Percentiles rank a stretch among this genome's conserved stretches.
Evolutionary conservation across 2,113 vertebrate genomes (phyloP).

Genomic region (Heptranchias perlo): DNA sequence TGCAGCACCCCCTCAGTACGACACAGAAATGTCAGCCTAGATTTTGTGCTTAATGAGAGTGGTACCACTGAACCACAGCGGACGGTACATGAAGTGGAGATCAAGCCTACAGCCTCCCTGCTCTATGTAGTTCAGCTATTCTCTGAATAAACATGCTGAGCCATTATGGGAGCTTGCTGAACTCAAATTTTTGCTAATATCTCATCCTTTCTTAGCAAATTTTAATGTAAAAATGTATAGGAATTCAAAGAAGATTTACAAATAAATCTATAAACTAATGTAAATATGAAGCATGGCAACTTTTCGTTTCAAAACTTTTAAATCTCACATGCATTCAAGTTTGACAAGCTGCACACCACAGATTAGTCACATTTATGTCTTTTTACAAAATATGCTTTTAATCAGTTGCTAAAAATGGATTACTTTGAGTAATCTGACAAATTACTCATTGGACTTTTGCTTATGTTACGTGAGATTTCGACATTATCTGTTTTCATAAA

Average conservation of each 20-base stretch:
- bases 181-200: not conserved
- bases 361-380: not conserved
- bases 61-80: not conserved
- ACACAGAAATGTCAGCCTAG: not conserved
- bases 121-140: not conserved
- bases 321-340: not conserved
- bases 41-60: too few relatives aligned
- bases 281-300: not conserved
- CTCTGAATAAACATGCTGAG: not conserved
- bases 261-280: not conserved
- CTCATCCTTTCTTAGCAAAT: not conserved
- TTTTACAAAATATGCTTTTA: slow-evolving; percentile 10
- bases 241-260: not conserved
- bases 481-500: not conserved
- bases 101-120: not conserved
- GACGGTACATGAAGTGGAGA: not conserved
- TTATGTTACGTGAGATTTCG: not conserved
- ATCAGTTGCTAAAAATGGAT: slow-evolving; percentile 16
- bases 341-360: not conserved
- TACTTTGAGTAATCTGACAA: slow-evolving; percentile 25
- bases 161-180: not conserved
- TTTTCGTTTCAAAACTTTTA: not conserved
- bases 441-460: not conserved
- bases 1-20: not conserved
- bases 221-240: not conserved